phyloP scores from a whole-genome alignment of 2,888 invertebrate species.

The Apotomis turbidana region DNA sequence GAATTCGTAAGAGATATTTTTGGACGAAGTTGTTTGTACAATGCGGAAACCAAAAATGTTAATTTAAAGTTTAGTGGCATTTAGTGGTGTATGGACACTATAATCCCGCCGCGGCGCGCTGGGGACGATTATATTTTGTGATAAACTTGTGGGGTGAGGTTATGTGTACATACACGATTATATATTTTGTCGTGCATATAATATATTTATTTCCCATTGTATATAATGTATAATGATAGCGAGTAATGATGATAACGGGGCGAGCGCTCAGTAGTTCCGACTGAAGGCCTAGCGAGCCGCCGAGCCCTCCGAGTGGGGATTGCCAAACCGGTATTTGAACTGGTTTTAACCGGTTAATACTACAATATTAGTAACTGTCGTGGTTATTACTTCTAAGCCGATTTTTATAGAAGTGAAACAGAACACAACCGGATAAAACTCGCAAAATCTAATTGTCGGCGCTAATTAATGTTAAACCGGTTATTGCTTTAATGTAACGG shows the following conservation, averaged over 20 bases:
- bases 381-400: too few species aligned
- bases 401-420: too few species aligned
- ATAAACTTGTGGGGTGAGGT: conserved; percentile 59
- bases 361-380: too few species aligned
- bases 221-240: conserved; percentile 77
- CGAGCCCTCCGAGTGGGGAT: not conserved
- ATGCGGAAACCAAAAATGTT: conserved; percentile 74
- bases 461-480: too few species aligned
- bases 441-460: too few species aligned
- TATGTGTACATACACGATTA: conserved; percentile 78
- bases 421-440: too few species aligned
- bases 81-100: conserved; percentile 56
- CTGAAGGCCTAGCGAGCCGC: not conserved
- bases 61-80: conserved; percentile 54
- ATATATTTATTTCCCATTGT: conserved; percentile 78
- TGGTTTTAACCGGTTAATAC: not conserved
- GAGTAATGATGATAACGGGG: conserved; percentile 47
- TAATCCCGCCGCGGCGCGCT: not conserved
- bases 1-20: conserved; percentile 58
- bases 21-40: conserved; percentile 70
- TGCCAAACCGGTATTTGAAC: not conserved
- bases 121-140: conserved; percentile 61
- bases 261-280: conserved; percentile 46
- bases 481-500: too few species aligned
- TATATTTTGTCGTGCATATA: conserved; percentile 72